These are phyloP conservation scores for Lycocorax pyrrhopterus DNA, from an alignment of 2,113 vertebrate genomes.

Conservation along the genomic window DNA sequence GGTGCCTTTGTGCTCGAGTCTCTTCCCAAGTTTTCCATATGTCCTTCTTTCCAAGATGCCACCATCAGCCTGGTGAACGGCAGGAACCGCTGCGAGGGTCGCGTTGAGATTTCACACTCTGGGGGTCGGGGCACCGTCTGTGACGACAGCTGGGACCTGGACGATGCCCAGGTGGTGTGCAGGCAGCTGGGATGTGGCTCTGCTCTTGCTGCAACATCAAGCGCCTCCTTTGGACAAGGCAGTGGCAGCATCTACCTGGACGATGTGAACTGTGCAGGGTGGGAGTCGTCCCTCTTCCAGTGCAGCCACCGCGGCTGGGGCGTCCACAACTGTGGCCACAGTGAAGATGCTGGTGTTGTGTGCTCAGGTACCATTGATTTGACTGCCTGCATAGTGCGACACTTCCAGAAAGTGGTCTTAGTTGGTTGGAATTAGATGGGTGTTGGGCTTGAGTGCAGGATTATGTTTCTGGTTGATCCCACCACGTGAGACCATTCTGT, in stretches of 20 bases:
- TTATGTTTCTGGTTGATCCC: rapidly evolving
- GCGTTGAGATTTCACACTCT: neutral
- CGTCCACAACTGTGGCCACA: constrained; percentile 14
- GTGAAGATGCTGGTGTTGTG: constrained; percentile 33
- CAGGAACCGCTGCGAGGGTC: neutral
- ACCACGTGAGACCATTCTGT: rapidly evolving
- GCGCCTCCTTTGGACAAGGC: constrained; percentile 51
- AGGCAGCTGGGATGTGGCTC: constrained; percentile 45
- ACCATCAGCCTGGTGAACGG: neutral
- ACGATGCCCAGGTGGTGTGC: constrained; percentile 24
- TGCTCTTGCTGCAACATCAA: neutral
- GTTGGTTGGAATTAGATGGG: rapidly evolving
- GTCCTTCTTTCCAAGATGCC: neutral
- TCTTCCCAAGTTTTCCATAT: rapidly evolving
- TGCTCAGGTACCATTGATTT: too few relatives aligned
- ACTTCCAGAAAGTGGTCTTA: rapidly evolving
- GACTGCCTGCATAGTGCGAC: too few relatives aligned
- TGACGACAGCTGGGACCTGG: constrained; percentile 48
- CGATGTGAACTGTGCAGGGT: neutral
- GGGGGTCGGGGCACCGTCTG: constrained; percentile 50
- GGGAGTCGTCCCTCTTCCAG: neutral
- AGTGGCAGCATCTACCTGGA: neutral
- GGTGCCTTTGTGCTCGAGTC: rapidly evolving
- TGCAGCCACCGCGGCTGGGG: neutral
- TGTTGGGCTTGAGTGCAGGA: rapidly evolving